Percentiles rank a stretch among this genome's conserved stretches.
Evolutionary conservation across 2,888 invertebrate genomes (phyloP).

Genomic region (Acanthococcus lagerstroemiae): DNA sequence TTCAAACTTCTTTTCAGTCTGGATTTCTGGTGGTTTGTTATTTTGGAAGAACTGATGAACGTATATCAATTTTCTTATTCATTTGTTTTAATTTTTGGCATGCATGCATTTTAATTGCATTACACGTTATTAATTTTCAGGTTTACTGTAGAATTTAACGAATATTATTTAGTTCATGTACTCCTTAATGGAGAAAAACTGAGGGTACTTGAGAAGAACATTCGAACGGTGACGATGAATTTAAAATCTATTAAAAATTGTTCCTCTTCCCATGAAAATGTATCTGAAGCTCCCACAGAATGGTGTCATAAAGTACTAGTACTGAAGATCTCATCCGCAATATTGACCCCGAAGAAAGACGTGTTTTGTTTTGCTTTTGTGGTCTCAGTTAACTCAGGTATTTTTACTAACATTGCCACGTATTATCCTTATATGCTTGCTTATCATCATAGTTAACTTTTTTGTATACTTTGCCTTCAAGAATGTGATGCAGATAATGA

Average conservation of each 20-base stretch:
- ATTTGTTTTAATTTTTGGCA: not conserved
- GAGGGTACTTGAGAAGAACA: too few relatives aligned
- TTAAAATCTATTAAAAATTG: too few relatives aligned
- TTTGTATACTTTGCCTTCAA: not conserved
- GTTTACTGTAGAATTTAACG: not conserved
- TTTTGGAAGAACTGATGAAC: too few relatives aligned
- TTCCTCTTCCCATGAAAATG: not conserved
- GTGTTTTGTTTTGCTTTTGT: conserved; percentile 15
- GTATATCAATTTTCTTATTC: not conserved
- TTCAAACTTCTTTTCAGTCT: too few relatives aligned
- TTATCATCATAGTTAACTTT: not conserved
- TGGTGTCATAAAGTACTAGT: not conserved
- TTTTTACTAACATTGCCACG: too few relatives aligned
- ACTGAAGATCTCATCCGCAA: conserved; percentile 2
- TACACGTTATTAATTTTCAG: not conserved
- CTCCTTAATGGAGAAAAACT: not conserved
- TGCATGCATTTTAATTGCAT: not conserved
- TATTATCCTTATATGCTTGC: not conserved
- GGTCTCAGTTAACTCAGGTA: not conserved
- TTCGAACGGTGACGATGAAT: too few relatives aligned
- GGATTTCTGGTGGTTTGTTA: too few relatives aligned
- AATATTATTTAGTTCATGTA: not conserved
- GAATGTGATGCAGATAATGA: not conserved
- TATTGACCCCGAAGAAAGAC: not conserved
- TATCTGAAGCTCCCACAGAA: not conserved